These are phyloP conservation scores for Drosophila imparisetae DNA, from an alignment of 2,888 invertebrate species.

Conservation along the genomic window DNA sequence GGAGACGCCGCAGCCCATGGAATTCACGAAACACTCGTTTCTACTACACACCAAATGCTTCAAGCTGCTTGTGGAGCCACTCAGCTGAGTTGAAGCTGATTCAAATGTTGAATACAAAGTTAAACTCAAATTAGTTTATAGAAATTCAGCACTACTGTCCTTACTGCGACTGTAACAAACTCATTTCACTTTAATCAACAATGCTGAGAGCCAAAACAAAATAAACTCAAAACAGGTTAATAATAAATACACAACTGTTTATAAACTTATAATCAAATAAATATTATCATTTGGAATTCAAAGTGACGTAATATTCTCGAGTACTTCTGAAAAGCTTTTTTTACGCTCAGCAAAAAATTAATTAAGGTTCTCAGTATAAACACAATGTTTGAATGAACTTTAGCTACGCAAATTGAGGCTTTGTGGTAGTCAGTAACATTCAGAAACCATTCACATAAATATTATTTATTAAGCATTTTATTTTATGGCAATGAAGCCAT, in stretches of 20 bases:
- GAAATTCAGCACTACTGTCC: not conserved
- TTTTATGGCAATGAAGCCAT: not conserved
- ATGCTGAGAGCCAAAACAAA: not conserved
- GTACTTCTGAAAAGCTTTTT: slow-evolving; percentile 8
- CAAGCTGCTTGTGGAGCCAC: slow-evolving; percentile 48
- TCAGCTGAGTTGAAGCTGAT: not conserved
- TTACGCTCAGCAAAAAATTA: not conserved
- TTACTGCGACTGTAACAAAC: not conserved
- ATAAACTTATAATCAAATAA: not conserved
- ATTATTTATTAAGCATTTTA: not conserved
- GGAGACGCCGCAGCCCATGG: slow-evolving; percentile 56
- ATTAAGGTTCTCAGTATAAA: no score
- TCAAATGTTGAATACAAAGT: not conserved
- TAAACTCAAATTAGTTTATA: not conserved
- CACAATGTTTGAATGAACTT: slow-evolving; percentile 13
- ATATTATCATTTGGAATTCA: not conserved
- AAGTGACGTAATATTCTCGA: slow-evolving; percentile 27
- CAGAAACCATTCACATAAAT: not conserved
- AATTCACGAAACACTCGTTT: slow-evolving; percentile 47
- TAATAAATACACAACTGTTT: not conserved
- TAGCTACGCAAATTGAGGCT: not conserved
- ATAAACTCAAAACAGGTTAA: slow-evolving; percentile 11
- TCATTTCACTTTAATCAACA: not conserved
- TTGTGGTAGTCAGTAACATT: not conserved
- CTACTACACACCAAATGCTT: slow-evolving; percentile 56